Percentiles rank a stretch among this genome's conserved stretches.
These are phyloP conservation scores for Folsomia manolachei DNA, from an alignment of 2,888 invertebrate species.

Conservation along the genomic window DNA sequence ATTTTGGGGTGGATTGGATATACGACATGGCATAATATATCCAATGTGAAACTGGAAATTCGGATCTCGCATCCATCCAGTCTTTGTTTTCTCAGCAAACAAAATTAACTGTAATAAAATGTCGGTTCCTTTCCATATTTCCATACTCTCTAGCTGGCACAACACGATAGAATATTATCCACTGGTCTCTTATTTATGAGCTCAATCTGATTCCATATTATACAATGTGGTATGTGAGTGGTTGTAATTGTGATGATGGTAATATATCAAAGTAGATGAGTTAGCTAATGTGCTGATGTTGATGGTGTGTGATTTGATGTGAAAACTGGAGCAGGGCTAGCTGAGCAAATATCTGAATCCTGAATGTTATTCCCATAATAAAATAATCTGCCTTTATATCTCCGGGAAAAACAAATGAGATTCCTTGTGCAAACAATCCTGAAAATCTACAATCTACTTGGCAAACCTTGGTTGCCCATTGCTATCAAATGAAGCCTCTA, in stretches of 20 bases:
- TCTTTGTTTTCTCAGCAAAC: constrained; percentile 67
- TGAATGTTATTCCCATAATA: constrained; percentile 58
- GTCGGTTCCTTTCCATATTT: constrained; percentile 21
- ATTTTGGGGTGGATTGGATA: background rate
- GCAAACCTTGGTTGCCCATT: background rate
- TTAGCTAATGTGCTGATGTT: background rate
- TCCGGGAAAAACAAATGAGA: constrained; percentile 26
- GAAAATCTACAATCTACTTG: constrained; percentile 2
- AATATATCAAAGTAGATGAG: no score
- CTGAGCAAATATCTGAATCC: constrained; percentile 5
- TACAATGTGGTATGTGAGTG: background rate
- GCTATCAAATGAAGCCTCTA: no score
- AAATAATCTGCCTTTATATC: constrained; percentile 63
- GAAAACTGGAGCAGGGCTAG: constrained; percentile 1
- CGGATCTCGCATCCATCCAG: constrained; percentile 1
- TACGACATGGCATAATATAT: background rate
- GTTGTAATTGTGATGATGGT: background rate
- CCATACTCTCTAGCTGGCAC: background rate
- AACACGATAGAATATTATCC: background rate
- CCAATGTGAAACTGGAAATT: background rate
- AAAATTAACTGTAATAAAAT: constrained; percentile 61
- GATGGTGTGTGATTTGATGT: constrained; percentile 1
- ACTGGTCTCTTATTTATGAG: background rate
- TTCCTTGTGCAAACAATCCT: constrained; percentile 30
- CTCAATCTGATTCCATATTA: constrained; percentile 22